Evolutionary conservation across 2,113 vertebrate species (phyloP).

Genomic region (Oophaga pumilio): DNA sequence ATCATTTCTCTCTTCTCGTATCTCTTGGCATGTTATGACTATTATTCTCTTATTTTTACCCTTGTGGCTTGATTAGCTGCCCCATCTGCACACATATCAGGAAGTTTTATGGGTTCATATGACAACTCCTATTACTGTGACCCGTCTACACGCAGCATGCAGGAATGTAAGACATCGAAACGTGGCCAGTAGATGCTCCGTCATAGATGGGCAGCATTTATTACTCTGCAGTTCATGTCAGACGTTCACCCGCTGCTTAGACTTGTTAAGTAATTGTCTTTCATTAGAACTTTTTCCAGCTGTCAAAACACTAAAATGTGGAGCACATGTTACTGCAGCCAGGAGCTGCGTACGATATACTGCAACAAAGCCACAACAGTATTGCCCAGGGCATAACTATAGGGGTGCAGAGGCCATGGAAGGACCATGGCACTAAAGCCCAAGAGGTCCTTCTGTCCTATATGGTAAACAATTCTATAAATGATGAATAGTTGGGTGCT

Average conservation of each 20-base stretch:
- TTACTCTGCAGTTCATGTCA: constrained; percentile 1
- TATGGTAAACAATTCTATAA: background rate
- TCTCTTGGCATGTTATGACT: background rate
- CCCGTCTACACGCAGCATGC: background rate
- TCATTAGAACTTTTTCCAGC: constrained; percentile 23
- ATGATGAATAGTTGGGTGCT: too few species aligned
- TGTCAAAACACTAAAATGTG: constrained; percentile 16
- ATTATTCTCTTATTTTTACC: background rate
- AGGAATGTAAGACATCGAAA: background rate
- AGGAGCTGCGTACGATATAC: background rate
- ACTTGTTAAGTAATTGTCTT: background rate
- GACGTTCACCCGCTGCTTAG: background rate
- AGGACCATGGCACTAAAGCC: too few species aligned
- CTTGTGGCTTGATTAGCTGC: background rate
- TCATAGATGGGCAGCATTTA: constrained; percentile 16
- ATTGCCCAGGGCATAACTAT: background rate
- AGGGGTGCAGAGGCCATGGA: background rate
- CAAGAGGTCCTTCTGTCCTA: background rate
- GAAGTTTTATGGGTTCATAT: background rate
- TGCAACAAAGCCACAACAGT: background rate
- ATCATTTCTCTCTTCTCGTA: background rate
- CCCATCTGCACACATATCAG: background rate
- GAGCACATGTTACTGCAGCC: background rate
- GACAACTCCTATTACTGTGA: background rate
- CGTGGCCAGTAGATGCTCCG: background rate